Evolutionary conservation across 2,888 invertebrate genomes (phyloP), one percentile per base, ranked within the genome.

Genomic region (Tinea trinotella): DNA sequence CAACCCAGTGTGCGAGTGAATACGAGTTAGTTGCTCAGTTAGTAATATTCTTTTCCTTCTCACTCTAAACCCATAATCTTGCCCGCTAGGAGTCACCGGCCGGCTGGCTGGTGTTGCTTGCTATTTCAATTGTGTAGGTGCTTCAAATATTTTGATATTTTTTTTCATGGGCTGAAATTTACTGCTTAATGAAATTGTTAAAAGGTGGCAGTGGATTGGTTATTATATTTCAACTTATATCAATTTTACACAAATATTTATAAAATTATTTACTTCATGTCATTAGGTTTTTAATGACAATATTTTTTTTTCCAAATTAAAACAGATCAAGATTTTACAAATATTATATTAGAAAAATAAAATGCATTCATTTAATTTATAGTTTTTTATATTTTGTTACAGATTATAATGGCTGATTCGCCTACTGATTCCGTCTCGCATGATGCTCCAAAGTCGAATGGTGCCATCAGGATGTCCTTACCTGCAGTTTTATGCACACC

Each of bases 401-500:
- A 79, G 77, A 70, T 61, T 59, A 68, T 59, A 50, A 84, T 84
- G 83, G 74, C 74, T 1, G 73, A 76, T 56, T 65, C 71, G 24
- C 62, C 71, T 48, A 64, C 67, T 53, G 44, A 13, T 50, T 9
- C 52, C 48, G 13, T n/a, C 36, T 67, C 67, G 46, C 68, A 74
- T 53, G 62, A 66, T 35, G 54, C 12, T 13, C 20, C 36, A 13
- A 54, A 35, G 49, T 68, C 65, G 61, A 71, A 62, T 55, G 73
- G 67, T 60, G 62, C 74, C 18, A 63, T 76, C 53, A 68, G 74
- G 60, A 76, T 80, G 62, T 65, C 76, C 55, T 60, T 83, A 40
- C 82, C 84, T 1, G 79, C 80, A 36, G 81, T 83, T 57, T 71
- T 82, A 6, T 79, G 79, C 56, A 74, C 83, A 24, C 64, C 75